These are phyloP conservation scores for Tortricodes alternella DNA, from an alignment of 2,888 invertebrate genomes.

Conservation along the genomic window DNA sequence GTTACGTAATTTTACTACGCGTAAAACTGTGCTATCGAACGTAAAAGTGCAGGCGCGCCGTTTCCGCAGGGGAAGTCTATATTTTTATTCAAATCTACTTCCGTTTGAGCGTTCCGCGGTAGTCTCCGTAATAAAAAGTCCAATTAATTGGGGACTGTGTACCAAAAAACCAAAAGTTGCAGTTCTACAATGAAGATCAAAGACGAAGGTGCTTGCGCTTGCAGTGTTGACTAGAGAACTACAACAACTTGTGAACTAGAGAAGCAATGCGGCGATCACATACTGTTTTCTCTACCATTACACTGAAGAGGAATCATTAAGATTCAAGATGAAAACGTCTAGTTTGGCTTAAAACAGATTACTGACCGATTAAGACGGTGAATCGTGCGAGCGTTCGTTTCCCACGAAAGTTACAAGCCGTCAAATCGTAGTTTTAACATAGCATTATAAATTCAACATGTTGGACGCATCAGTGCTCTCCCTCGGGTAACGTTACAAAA, in stretches of 20 bases:
- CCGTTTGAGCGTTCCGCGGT: slow-evolving; percentile 44
- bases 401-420: slow-evolving; percentile 69
- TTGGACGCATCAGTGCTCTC: slow-evolving; percentile 71
- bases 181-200: no score
- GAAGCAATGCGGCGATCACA: not conserved
- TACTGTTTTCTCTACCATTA: not conserved
- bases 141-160: not conserved
- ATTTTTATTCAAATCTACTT: slow-evolving; percentile 74
- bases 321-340: slow-evolving; percentile 9
- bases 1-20: slow-evolving; percentile 34
- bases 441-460: slow-evolving; percentile 69
- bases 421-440: slow-evolving; percentile 71
- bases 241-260: no score
- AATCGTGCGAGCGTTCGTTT: slow-evolving; percentile 58
- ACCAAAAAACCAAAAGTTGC: not conserved
- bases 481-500: slow-evolving; percentile 40
- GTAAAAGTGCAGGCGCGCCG: slow-evolving; percentile 49
- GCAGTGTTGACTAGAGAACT: no score
- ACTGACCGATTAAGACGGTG: slow-evolving; percentile 36
- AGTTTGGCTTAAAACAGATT: slow-evolving; percentile 23
- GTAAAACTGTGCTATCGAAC: slow-evolving; percentile 32
- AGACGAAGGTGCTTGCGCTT: no score
- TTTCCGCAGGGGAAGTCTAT: slow-evolving; percentile 77
- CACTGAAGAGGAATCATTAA: not conserved
- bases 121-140: not conserved